Evolutionary conservation across 1,140 invertebrate genomes (phyloP).

Genomic region (Cherax quadricarinatus): DNA sequence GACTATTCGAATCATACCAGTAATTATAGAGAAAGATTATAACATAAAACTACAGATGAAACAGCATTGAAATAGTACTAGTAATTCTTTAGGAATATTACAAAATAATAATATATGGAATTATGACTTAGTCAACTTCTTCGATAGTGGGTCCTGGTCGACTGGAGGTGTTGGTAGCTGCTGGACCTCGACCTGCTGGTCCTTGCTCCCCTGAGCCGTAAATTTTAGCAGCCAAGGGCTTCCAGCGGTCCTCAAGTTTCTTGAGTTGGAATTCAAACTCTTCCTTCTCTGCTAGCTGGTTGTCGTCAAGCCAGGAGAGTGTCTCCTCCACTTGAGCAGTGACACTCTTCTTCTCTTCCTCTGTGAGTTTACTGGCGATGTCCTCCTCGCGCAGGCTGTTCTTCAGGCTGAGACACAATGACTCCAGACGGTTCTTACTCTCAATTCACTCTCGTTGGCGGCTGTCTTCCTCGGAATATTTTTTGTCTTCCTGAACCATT

Average conservation of each 20-base stretch:
- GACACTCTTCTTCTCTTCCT: constrained; percentile 81
- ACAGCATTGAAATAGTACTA: too few relatives aligned
- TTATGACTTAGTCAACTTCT: neutral
- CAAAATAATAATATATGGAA: too few relatives aligned
- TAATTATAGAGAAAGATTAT: too few relatives aligned
- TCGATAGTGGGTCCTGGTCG: neutral
- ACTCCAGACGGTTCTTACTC: constrained; percentile 88
- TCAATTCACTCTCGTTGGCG: constrained; percentile 80
- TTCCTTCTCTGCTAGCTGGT: constrained; percentile 77
- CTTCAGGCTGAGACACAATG: constrained; percentile 90
- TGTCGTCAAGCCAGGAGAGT: constrained; percentile 77
- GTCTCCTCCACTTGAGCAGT: constrained; percentile 77
- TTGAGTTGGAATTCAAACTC: constrained; percentile 77
- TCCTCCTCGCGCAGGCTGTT: constrained; percentile 83
- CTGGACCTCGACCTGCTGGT: too few relatives aligned
- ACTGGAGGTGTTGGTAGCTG: neutral
- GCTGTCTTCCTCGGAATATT: constrained; percentile 73
- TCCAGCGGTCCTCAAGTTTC: constrained; percentile 75
- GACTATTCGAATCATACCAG: too few relatives aligned
- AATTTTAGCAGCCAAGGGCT: neutral
- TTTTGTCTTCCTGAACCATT: constrained; percentile 75
- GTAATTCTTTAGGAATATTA: too few relatives aligned
- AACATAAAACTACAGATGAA: too few relatives aligned
- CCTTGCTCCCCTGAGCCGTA: neutral
- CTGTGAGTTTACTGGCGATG: constrained; percentile 79